phyloP scores from a whole-genome alignment of 2,797 vertebrate species.

The Malurus leucopterus region DNA sequence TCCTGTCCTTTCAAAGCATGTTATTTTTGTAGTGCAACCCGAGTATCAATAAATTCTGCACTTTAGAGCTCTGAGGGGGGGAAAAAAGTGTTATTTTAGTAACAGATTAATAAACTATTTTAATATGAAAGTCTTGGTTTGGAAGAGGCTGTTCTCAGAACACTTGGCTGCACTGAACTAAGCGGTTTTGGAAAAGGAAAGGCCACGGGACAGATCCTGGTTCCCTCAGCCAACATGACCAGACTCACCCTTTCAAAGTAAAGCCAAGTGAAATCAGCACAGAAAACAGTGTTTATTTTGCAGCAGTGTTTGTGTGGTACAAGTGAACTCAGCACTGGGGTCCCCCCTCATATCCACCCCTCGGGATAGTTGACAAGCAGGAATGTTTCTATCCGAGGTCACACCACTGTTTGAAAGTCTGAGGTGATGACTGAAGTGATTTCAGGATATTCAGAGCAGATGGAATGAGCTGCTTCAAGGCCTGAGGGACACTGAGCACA shows the following conservation, averaged over 20 bases:
- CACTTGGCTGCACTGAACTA: neutral
- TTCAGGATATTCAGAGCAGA: neutral
- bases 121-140: slow-evolving; percentile 49
- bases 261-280: slow-evolving; percentile 7
- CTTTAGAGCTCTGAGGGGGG: slow-evolving; percentile 44
- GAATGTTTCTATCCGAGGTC: neutral
- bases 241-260: neutral
- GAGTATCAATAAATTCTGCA: slow-evolving; percentile 44
- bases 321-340: neutral
- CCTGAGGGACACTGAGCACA: neutral
- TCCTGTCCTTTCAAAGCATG: neutral
- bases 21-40: slow-evolving; percentile 16
- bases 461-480: neutral
- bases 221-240: neutral
- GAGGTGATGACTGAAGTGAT: neutral
- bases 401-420: neutral
- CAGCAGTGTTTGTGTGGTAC: neutral
- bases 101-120: slow-evolving; percentile 78
- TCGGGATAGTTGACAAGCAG: neutral
- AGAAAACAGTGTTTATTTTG: slow-evolving; percentile 16
- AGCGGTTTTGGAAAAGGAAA: neutral
- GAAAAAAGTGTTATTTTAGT: slow-evolving; percentile 42
- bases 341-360: neutral
- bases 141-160: neutral
- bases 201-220: too few species aligned